A percentile compares a stretch with the other conserved stretches of the same genome.
Conservation (phyloP, 2,888 invertebrate species). For the Tetranychus piercei region DNA sequence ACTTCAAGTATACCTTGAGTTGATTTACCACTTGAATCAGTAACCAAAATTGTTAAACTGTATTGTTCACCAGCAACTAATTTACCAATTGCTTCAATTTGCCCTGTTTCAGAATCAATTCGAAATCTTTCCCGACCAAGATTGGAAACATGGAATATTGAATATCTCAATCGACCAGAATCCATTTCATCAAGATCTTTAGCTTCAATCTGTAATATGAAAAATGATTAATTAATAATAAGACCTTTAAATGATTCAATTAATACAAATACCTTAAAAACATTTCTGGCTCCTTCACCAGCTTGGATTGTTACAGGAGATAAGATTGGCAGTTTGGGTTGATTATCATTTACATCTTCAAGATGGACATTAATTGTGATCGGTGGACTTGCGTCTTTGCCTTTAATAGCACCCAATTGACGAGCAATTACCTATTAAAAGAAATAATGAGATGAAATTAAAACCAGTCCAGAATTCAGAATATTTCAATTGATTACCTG, state of each 20-base stretch:
- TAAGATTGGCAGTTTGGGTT: conserved; percentile 57
- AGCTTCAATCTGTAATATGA: conserved; percentile 45
- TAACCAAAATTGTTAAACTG: conserved; percentile 59
- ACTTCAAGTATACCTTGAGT: conserved; percentile 68
- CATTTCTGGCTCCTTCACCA: conserved; percentile 22
- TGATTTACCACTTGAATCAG: conserved; percentile 19
- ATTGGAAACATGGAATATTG: conserved; percentile 74
- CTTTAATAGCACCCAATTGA: conserved; percentile 43
- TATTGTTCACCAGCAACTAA: conserved; percentile 69
- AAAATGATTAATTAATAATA: background rate
- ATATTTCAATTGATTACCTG: conserved; percentile 41
- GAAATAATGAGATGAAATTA: background rate
- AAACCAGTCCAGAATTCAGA: background rate
- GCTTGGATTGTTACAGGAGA: conserved; percentile 59
- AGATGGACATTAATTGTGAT: conserved; percentile 51
- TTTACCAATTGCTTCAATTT: conserved; percentile 52
- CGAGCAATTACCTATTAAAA: conserved; percentile 51
- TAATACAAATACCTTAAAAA: conserved; percentile 14
- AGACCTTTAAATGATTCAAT: background rate
- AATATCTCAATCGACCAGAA: conserved; percentile 61
- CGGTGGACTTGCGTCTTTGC: conserved; percentile 61
- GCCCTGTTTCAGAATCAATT: conserved; percentile 58
- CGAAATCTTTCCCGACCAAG: conserved; percentile 68
- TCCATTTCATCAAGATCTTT: conserved; percentile 67
- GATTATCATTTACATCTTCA: conserved; percentile 67